Evolutionary conservation across 1,140 invertebrate genomes (phyloP), one percentile per base, ranked within the genome.

Genomic region (Trichomalopsis sarcophagae): DNA sequence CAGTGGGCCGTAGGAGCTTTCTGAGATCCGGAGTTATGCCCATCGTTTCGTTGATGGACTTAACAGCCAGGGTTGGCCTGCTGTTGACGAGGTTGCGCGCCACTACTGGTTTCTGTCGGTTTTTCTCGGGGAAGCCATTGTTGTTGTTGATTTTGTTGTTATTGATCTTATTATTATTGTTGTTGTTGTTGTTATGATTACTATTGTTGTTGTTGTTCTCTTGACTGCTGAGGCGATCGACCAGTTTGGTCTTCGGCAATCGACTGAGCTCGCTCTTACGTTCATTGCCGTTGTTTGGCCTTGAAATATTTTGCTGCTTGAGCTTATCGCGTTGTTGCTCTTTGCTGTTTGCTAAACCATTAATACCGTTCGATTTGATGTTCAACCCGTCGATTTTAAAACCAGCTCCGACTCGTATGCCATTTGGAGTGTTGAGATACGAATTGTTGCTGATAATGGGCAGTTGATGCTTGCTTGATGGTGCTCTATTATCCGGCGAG

Each of bases 1-100:
- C 91, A 0, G 94, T 94, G 13, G 94, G 94, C 27, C 93, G 90
- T 7, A 95, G 89, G 7, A 94, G 90, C 82, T 94, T 93, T 27
- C 94, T 89, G 0, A 94, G 90, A 76, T 94, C 92, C 0, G 92
- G 91, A 36, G 92, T 91, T 6, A 92, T 92, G 23, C 94, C 93
- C 79, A 91, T 89, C 0, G 90, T 88, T 11, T 90, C 90, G 77
- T 92, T 92, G 33, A 88, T 86, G 0, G 80, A 79, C 50, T 90
- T 88, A 1, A 84, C 75, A 6, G 84, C 14, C 17, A 87, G 11
- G 11, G 21, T 81, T 33, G 82, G 77, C 23, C 85, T 86, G 40
- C 83, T 66, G 78, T 87, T 88, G 1, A 82, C 78, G 2, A 87
- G 75, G 55, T 88, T 89, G 17, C 86, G 80, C 62, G 85, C 33